phyloP scores from a whole-genome alignment of 1,140 invertebrate genomes.

The Lordiphosa stackelbergi region DNA sequence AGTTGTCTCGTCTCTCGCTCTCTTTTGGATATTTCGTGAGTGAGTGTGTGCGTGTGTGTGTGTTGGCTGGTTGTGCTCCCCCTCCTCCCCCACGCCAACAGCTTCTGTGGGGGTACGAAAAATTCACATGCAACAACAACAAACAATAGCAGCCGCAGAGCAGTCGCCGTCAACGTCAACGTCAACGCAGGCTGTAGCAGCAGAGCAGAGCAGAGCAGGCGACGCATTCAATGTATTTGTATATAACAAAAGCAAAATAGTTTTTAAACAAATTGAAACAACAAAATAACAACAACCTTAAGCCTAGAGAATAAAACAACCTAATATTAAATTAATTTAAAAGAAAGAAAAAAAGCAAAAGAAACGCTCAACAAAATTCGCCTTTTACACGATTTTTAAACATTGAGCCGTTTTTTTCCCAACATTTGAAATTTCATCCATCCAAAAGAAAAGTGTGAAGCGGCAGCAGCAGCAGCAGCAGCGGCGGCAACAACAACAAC shows the following conservation, averaged over 20 bases:
- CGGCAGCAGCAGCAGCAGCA: constrained; percentile 8
- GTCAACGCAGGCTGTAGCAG: neutral
- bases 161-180: constrained; percentile 1
- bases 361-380: constrained; percentile 61
- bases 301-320: constrained; percentile 1
- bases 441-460: constrained; percentile 19
- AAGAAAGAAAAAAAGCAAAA: constrained; percentile 14
- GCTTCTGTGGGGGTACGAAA: constrained; percentile 40
- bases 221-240: constrained; percentile 34
- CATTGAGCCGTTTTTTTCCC: constrained; percentile 38
- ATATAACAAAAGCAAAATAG: constrained; percentile 44
- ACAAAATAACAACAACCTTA: constrained; percentile 26
- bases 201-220: constrained; percentile 15
- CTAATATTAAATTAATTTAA: constrained; percentile 2
- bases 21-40: constrained; percentile 27
- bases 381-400: constrained; percentile 66
- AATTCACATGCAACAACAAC: constrained; percentile 49
- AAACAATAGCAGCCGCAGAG: constrained; percentile 21
- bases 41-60: neutral
- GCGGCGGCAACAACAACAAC: constrained; percentile 30
- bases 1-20: constrained; percentile 21
- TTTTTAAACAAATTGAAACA: constrained; percentile 47
- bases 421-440: constrained; percentile 33
- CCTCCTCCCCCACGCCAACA: constrained; percentile 14
- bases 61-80: neutral